These are phyloP conservation scores for Dreissena polymorpha DNA, from an alignment of 1,140 invertebrate species.

Conservation along the genomic window DNA sequence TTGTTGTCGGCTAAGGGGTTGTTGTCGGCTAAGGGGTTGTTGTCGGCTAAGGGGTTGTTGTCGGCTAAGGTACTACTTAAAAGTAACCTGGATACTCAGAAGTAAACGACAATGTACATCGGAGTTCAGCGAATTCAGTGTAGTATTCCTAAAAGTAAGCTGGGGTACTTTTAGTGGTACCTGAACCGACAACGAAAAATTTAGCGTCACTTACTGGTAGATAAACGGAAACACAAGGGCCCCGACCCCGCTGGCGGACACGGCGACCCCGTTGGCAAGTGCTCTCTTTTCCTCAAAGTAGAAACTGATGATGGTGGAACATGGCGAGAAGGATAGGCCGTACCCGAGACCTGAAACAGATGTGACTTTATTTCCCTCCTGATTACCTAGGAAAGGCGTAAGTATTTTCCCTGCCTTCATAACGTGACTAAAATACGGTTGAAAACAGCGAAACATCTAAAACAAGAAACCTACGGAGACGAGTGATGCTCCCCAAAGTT, in stretches of 20 bases:
- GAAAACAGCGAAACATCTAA: background rate
- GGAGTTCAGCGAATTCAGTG: no score
- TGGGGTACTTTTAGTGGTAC: no score
- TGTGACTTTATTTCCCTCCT: background rate
- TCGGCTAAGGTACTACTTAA: no score
- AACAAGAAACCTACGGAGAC: background rate
- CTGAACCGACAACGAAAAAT: no score
- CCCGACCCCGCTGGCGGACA: conserved; percentile 50
- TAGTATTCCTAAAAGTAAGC: no score
- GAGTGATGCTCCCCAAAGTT: no score
- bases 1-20: no score
- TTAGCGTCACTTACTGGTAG: conserved; percentile 48
- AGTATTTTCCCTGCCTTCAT: background rate
- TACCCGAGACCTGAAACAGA: conserved; percentile 45
- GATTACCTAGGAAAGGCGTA: background rate
- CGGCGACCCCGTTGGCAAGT: conserved; percentile 49
- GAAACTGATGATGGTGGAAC: conserved; percentile 53
- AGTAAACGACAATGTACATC: no score
- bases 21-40: no score
- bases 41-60: no score
- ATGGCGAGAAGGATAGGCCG: conserved; percentile 46
- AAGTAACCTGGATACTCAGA: no score
- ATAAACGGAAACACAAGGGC: conserved; percentile 39
- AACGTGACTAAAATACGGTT: background rate
- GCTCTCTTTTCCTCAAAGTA: conserved; percentile 52